These are phyloP conservation scores for Caenorhabditis japonica DNA, from an alignment of 2,888 invertebrate genomes.

Conservation along the genomic window DNA sequence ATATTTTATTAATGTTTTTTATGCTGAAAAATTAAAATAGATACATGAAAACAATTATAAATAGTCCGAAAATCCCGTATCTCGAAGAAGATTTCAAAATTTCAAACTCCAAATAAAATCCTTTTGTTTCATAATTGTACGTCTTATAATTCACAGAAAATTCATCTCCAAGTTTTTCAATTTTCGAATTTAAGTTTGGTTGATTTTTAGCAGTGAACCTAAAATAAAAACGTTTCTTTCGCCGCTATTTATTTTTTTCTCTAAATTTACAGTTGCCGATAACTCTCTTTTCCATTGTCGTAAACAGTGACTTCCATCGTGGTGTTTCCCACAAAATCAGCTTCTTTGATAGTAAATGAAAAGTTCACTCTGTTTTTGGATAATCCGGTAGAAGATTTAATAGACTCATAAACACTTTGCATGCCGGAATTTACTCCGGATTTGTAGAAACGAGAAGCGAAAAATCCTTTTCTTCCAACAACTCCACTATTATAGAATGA, in stretches of 20 bases:
- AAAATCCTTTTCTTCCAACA: slow-evolving; percentile 24
- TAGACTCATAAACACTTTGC: slow-evolving; percentile 7
- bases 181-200: neutral
- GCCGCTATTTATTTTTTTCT: neutral
- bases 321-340: slow-evolving; percentile 29
- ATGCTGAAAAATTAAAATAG: too few species aligned
- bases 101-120: slow-evolving; percentile 22
- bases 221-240: neutral
- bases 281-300: slow-evolving; percentile 4
- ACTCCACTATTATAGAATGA: neutral
- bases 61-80: neutral
- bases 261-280: slow-evolving; percentile 11
- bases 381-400: neutral
- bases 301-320: slow-evolving; percentile 2
- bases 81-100: slow-evolving; percentile 6
- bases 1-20: too few species aligned
- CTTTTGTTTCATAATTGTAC: slow-evolving; percentile 13
- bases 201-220: slow-evolving; percentile 12
- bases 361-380: neutral
- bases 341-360: slow-evolving; percentile 6
- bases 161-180: slow-evolving; percentile 6
- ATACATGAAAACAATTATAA: neutral
- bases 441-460: slow-evolving; percentile 28
- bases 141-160: slow-evolving; percentile 10
- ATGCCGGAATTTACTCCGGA: neutral